phyloP scores from a whole-genome alignment of 1,140 invertebrate species.

The Procambarus virginalis region DNA sequence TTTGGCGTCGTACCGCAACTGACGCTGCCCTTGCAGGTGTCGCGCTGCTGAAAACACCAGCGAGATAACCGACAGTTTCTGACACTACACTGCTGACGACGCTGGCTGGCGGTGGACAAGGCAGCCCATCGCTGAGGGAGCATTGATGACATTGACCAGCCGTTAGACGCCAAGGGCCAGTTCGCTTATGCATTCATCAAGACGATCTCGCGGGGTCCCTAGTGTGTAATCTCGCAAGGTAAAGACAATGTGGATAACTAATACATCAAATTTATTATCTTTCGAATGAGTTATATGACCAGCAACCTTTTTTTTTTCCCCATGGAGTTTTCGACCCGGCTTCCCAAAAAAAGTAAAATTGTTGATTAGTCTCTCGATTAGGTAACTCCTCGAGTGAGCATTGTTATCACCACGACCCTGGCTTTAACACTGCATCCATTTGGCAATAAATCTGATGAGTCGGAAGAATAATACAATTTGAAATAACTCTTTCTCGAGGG shows the following conservation, averaged over 20 bases:
- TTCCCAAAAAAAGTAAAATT: background rate
- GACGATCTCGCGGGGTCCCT: background rate
- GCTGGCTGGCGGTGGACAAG: no score
- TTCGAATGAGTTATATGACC: conserved; percentile 12
- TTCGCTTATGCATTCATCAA: conserved; percentile 27
- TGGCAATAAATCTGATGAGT: no score
- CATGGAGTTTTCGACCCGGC: no score
- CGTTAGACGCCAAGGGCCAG: background rate
- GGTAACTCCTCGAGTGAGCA: conserved; percentile 2
- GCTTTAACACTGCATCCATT: no score
- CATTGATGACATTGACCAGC: background rate
- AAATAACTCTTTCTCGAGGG: no score
- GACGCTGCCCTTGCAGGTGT: no score
- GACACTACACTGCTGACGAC: no score
- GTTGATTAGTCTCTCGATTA: background rate
- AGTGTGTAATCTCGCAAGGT: conserved; percentile 22
- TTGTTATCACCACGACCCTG: background rate
- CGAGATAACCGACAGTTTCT: no score
- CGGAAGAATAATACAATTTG: no score
- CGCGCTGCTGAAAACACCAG: no score
- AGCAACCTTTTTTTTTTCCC: background rate
- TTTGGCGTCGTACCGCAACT: no score
- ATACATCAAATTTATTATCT: conserved; percentile 27
- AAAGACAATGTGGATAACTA: conserved; percentile 20
- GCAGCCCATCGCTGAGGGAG: no score